These are phyloP conservation scores for Mesodorylaimus sp. DNA, from an alignment of 2,888 invertebrate genomes.

Conservation along the genomic window DNA sequence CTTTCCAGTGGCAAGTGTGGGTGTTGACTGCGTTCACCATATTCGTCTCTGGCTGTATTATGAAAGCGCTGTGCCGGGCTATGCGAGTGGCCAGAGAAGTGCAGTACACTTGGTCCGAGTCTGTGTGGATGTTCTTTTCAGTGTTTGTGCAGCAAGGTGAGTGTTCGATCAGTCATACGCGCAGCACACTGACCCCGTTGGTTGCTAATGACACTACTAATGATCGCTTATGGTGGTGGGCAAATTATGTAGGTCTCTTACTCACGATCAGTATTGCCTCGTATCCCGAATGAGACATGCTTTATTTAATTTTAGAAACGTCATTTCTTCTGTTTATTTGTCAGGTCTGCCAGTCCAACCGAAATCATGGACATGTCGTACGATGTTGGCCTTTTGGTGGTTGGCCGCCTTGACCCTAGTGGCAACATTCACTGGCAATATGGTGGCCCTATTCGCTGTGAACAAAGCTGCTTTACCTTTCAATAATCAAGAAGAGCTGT, in stretches of 20 bases:
- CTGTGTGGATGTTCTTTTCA: conserved; percentile 21
- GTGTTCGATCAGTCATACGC: background rate
- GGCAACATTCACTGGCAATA: conserved; percentile 23
- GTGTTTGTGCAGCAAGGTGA: conserved; percentile 22
- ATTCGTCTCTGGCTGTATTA: conserved; percentile 16
- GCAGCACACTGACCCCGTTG: background rate
- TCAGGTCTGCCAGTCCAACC: conserved; percentile 21
- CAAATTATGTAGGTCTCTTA: no score
- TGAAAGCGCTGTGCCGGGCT: conserved; percentile 14
- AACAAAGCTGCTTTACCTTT: conserved; percentile 20
- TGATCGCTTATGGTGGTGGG: no score
- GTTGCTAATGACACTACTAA: no score
- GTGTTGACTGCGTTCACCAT: conserved; percentile 20
- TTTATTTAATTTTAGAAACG: background rate
- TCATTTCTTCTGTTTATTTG: no score
- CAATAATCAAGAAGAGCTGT: conserved; percentile 18
- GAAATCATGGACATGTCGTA: conserved; percentile 20
- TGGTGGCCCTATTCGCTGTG: conserved; percentile 24
- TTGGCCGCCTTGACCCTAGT: conserved; percentile 20
- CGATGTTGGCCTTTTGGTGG: conserved; percentile 23
- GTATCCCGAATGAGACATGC: background rate
- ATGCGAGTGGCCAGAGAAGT: conserved; percentile 11
- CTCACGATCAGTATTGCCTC: no score
- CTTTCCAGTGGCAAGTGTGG: conserved; percentile 25
- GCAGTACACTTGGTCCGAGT: conserved; percentile 16